These are phyloP conservation scores for Champsocephalus esox DNA, from an alignment of 2,797 vertebrate genomes.

Conservation along the genomic window DNA sequence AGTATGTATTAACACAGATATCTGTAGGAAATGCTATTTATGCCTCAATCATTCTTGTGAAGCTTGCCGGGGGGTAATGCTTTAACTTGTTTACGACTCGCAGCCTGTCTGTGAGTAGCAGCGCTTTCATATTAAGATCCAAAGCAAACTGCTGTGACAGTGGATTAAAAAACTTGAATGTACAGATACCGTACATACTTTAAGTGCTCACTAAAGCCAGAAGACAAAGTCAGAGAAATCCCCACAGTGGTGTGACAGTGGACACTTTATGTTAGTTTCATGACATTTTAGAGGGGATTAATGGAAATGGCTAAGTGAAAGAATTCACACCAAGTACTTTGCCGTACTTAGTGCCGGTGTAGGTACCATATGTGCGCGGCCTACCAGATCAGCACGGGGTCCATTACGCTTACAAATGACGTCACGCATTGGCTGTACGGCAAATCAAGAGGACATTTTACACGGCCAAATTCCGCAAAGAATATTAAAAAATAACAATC, in stretches of 20 bases:
- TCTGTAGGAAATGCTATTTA: constrained; percentile 49
- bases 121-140: constrained; percentile 51
- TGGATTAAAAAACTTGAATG: constrained; percentile 55
- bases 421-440: too few species aligned
- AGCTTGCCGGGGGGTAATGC: constrained; percentile 34
- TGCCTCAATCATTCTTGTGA: constrained; percentile 42
- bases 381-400: too few species aligned
- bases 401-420: too few species aligned
- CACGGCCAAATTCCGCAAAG: too few species aligned
- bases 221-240: constrained; percentile 52
- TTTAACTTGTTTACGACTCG: constrained; percentile 45
- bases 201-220: constrained; percentile 33
- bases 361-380: too few species aligned
- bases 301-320: constrained; percentile 40
- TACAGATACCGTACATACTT: constrained; percentile 55
- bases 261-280: constrained; percentile 35
- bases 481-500: too few species aligned
- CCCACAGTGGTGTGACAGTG: constrained; percentile 42
- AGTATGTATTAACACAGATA: constrained; percentile 79
- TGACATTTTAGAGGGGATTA: constrained; percentile 76
- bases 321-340: constrained; percentile 23
- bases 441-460: too few species aligned
- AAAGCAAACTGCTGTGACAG: constrained; percentile 35
- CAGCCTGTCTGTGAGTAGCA: constrained; percentile 30
- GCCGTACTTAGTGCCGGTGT: too few species aligned